phyloP scores from a whole-genome alignment of 2,113 vertebrate genomes.

The Chascanopsetta lugubris region DNA sequence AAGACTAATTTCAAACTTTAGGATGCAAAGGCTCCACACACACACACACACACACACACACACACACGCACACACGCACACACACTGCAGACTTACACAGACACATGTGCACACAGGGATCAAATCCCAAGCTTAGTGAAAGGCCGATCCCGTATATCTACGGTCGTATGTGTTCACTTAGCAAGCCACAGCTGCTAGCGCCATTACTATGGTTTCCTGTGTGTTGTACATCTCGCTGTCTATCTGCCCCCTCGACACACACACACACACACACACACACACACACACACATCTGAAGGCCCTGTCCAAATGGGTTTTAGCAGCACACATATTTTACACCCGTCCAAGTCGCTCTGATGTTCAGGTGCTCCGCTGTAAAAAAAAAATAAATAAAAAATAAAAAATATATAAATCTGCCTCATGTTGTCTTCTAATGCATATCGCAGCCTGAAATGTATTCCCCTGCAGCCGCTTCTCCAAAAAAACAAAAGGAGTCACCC shows the following conservation, averaged over 20 bases:
- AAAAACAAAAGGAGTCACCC: constrained; percentile 34
- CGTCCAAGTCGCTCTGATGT: constrained; percentile 63
- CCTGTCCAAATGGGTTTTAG: constrained; percentile 74
- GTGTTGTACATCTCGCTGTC: constrained; percentile 58
- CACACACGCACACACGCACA: constrained; percentile 19
- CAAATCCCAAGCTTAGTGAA: constrained; percentile 69
- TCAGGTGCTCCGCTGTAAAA: constrained; percentile 69
- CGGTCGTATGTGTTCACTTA: constrained; percentile 79
- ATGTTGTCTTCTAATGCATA: constrained; percentile 69
- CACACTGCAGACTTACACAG: constrained; percentile 1
- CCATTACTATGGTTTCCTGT: constrained; percentile 76
- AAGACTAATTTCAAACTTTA: constrained; percentile 48
- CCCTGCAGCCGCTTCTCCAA: background rate
- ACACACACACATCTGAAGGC: constrained; percentile 67
- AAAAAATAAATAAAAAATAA: too few relatives aligned
- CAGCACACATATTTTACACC: constrained; percentile 77
- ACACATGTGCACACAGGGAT: constrained; percentile 34
- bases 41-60: constrained; percentile 21
- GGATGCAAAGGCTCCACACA: constrained; percentile 12
- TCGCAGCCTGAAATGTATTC: constrained; percentile 34
- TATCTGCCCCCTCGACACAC: constrained; percentile 47
- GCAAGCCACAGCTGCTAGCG: constrained; percentile 78
- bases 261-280: constrained; percentile 54
- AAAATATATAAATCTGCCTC: constrained; percentile 71
- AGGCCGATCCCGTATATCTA: constrained; percentile 64